phyloP scores from a whole-genome alignment of 2,888 invertebrate genomes.

The Patella pellucida region DNA sequence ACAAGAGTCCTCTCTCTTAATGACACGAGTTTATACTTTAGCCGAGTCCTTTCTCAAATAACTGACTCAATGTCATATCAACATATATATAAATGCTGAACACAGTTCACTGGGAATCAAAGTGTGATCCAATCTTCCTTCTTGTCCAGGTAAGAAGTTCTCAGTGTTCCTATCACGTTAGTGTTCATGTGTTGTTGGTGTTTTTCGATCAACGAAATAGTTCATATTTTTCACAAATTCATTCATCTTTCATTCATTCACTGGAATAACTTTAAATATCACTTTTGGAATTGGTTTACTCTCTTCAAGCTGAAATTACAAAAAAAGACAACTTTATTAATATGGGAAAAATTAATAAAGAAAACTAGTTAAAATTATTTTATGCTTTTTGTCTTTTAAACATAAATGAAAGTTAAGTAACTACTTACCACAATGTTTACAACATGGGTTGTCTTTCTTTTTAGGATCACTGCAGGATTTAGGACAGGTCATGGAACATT shows the following conservation, averaged over 20 bases:
- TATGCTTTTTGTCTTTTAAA: too few species aligned
- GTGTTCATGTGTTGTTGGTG: background rate
- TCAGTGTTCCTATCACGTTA: background rate
- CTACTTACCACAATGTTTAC: slow-evolving; percentile 2
- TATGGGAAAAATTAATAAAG: too few species aligned
- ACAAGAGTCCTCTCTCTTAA: background rate
- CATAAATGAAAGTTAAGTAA: too few species aligned
- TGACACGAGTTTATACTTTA: background rate
- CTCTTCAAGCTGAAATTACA: background rate
- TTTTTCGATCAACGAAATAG: too few species aligned
- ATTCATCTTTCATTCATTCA: background rate
- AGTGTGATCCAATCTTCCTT: too few species aligned
- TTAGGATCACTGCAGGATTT: background rate
- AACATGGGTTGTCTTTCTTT: background rate
- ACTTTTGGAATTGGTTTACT: background rate
- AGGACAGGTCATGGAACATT: slow-evolving; percentile 5
- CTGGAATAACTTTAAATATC: background rate
- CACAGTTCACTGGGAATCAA: background rate
- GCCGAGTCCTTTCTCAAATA: background rate
- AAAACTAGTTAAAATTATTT: background rate
- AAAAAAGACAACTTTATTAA: background rate
- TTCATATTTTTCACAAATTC: too few species aligned
- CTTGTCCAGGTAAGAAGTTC: too few species aligned
- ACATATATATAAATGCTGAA: background rate
- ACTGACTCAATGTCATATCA: background rate